These are phyloP conservation scores for Acipenser oxyrinchus DNA, from an alignment of 2,797 vertebrate species.

Conservation along the genomic window DNA sequence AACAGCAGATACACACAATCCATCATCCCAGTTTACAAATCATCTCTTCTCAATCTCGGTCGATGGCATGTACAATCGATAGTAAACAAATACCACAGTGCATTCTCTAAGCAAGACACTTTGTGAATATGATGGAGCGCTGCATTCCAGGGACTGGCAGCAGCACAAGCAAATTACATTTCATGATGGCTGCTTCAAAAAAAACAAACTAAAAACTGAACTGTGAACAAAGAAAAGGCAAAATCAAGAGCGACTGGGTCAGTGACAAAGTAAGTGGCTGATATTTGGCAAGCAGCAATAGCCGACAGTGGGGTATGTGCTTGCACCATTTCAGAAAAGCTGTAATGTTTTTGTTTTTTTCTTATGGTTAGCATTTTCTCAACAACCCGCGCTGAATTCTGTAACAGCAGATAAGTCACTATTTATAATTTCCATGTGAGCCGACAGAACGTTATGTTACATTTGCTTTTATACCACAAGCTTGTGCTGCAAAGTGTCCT, in stretches of 20 bases:
- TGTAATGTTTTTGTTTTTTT: too few relatives aligned
- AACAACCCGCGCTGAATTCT: too few relatives aligned
- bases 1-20: constrained; percentile 14
- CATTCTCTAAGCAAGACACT: constrained; percentile 38
- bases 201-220: constrained; percentile 60
- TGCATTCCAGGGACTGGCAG: constrained; percentile 58
- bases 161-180: constrained; percentile 64
- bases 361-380: too few relatives aligned
- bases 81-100: constrained; percentile 43
- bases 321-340: too few relatives aligned
- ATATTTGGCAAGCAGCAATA: too few relatives aligned
- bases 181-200: constrained; percentile 65
- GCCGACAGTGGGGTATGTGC: too few relatives aligned
- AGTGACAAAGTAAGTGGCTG: too few relatives aligned
- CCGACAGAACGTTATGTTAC: too few relatives aligned
- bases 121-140: constrained; percentile 61
- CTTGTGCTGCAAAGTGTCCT: too few relatives aligned
- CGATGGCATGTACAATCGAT: constrained; percentile 25
- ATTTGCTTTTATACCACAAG: too few relatives aligned
- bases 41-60: constrained; percentile 29
- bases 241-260: constrained; percentile 54
- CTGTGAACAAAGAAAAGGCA: constrained; percentile 50
- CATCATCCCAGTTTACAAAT: constrained; percentile 11
- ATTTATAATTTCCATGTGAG: too few relatives aligned
- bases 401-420: too few relatives aligned